Base-by-base conservation (phyloP, 2,888 invertebrate genomes). In the Esperia sulphurella region DNA sequence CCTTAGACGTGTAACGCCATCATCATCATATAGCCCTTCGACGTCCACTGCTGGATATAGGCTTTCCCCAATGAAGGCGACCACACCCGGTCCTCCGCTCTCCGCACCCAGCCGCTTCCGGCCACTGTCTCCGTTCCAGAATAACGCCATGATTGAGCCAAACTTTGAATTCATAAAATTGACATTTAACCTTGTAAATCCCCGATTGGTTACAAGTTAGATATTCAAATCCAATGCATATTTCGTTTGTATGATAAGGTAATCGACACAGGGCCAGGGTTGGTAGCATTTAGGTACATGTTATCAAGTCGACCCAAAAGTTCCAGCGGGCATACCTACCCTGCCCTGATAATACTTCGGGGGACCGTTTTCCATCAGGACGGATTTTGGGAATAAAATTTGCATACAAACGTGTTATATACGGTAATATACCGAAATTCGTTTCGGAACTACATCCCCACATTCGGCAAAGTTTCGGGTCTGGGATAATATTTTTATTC, bases 231-330 rank as follows among this genome's bases (percentile, higher is more conserved):
- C 59, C 52, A 57, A 62, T 64, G 10, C 31, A 31, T 31, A 72
- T 69, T 69, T 63, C 54, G 65, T 70, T 66, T 66, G 59, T 64
- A 67, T 65, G 71, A 76, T 76, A 77, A 72, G 72, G 71, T 79
- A 77, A 76, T 75, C 65, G 73, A 66, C 64, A 58, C 61, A 55
- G 55, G 61, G 68, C 54, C 10, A 21, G 21, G 58, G 55, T 51
- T 50, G 57, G 59, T 63, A 21, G 21, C 21, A 66, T 58, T 55
- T 58, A 52, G 50, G 54, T 48, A 46, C 72, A 71, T 70, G 75
- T 82, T 84, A 83, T 83, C 79, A 73, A 79, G 71, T 71, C 74
- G 75, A 83, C 86, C 87, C 85, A 80, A 85, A 87, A 86, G 75
- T 86, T 84, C 62, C 67, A 59, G 55, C 52, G 73, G 73, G 71